phyloP scores from a whole-genome alignment of 2,797 vertebrate species.

The Myripristis murdjan region DNA sequence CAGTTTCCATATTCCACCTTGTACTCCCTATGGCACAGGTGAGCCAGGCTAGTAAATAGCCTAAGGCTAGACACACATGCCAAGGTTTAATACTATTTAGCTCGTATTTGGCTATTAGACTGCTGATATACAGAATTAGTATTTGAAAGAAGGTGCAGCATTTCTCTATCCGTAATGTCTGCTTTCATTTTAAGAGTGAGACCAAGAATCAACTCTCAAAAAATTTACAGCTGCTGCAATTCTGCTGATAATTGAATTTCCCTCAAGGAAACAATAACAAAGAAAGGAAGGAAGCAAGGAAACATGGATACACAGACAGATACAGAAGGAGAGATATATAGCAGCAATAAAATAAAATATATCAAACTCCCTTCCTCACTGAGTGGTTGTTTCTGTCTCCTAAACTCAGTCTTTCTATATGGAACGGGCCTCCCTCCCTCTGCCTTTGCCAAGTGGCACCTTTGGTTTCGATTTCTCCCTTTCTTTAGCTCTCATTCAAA shows the following conservation, averaged over 20 bases:
- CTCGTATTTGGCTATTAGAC: neutral
- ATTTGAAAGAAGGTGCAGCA: neutral
- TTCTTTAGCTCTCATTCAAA: constrained; percentile 45
- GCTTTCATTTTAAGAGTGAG: constrained; percentile 21
- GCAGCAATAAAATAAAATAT: neutral
- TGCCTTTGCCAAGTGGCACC: constrained; percentile 1
- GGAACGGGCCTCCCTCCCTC: constrained; percentile 26
- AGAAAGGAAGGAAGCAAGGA: constrained; percentile 16
- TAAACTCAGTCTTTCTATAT: constrained; percentile 12
- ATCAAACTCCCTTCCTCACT: neutral
- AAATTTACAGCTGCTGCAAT: constrained; percentile 58
- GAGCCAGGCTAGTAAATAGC: neutral
- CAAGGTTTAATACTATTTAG: constrained; percentile 20
- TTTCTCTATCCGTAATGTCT: too few species aligned
- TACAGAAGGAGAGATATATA: constrained; percentile 13
- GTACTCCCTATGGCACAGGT: constrained; percentile 21
- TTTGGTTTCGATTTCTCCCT: constrained; percentile 24
- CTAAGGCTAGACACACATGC: neutral
- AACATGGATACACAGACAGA: constrained; percentile 40
- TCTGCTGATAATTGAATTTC: constrained; percentile 66
- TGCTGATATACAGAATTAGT: constrained; percentile 14
- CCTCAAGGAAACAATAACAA: constrained; percentile 42
- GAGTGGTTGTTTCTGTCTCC: constrained; percentile 10
- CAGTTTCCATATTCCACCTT: constrained; percentile 3
- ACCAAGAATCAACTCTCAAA: constrained; percentile 45